Percentiles rank a stretch among this genome's conserved stretches.
phyloP scores from a whole-genome alignment of 2,888 invertebrate genomes.

The Gymnosoma rotundatum region DNA sequence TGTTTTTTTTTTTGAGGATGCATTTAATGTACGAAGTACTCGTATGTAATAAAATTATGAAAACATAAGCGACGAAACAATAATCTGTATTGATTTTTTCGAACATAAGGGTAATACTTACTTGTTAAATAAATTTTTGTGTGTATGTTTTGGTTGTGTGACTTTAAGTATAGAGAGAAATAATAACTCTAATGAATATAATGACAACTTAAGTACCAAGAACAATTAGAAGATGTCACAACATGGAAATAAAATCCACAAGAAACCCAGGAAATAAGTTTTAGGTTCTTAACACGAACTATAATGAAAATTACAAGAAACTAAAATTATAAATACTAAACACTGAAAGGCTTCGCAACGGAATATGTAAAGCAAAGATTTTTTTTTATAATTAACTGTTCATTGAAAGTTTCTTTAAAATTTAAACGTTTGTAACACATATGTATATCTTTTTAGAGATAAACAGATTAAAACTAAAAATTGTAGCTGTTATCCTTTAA shows the following conservation, averaged over 20 bases:
- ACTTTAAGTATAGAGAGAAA: conserved; percentile 8
- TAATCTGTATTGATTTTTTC: conserved; percentile 65
- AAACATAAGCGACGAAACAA: conserved; percentile 54
- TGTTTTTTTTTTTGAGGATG: background rate
- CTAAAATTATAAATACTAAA: background rate
- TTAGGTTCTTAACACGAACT: conserved; percentile 63
- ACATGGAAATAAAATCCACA: conserved; percentile 42
- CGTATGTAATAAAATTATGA: conserved; percentile 21
- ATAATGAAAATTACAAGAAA: background rate
- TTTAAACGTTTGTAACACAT: too few species aligned
- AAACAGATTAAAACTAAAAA: too few species aligned
- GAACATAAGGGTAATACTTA: background rate
- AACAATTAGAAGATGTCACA: conserved; percentile 42
- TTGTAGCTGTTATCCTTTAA: too few species aligned
- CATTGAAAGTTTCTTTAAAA: background rate
- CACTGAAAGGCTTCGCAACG: background rate
- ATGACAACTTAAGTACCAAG: conserved; percentile 57
- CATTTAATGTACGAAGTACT: background rate
- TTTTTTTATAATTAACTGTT: background rate
- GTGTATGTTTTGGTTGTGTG: background rate
- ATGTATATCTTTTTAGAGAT: too few species aligned
- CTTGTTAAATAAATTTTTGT: background rate
- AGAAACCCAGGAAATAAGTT: conserved; percentile 58
- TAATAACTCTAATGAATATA: conserved; percentile 29
- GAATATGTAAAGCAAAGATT: background rate